phyloP scores from a whole-genome alignment of 2,797 vertebrate species.

The Xenops minutus region DNA sequence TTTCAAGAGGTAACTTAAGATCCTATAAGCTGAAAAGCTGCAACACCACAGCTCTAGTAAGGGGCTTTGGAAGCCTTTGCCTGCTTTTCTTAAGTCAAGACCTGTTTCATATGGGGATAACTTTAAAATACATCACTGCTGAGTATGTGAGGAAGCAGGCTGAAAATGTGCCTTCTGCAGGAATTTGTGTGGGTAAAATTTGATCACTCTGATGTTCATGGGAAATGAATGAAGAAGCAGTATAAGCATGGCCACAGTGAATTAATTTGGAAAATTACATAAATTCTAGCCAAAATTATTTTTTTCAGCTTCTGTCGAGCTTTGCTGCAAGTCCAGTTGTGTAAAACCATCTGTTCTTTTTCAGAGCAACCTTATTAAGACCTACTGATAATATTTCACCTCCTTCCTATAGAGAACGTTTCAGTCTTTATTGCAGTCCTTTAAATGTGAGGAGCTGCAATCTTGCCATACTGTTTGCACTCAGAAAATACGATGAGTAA shows the following conservation, averaged over 20 bases:
- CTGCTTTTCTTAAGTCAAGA: neutral
- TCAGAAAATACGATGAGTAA: slow-evolving; percentile 2
- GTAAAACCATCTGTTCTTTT: slow-evolving; percentile 50
- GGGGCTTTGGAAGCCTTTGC: slow-evolving; percentile 11
- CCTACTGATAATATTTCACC: slow-evolving; percentile 25
- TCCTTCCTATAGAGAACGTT: neutral
- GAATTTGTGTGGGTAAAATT: slow-evolving; percentile 57
- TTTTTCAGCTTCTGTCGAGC: slow-evolving; percentile 5
- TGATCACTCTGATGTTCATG: slow-evolving; percentile 64
- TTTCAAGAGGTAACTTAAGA: slow-evolving; percentile 43
- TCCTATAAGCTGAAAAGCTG: slow-evolving; percentile 35
- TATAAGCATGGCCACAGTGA: slow-evolving; percentile 52
- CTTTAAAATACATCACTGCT: slow-evolving; percentile 20
- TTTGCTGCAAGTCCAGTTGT: slow-evolving; percentile 17
- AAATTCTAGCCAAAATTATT: slow-evolving; percentile 42
- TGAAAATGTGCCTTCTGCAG: slow-evolving; percentile 54
- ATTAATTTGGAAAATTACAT: slow-evolving; percentile 59
- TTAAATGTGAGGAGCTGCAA: neutral
- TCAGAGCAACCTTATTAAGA: slow-evolving; percentile 49
- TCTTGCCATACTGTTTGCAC: neutral
- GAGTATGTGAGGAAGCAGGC: slow-evolving; percentile 44
- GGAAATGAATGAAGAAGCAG: slow-evolving; percentile 52
- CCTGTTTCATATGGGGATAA: neutral
- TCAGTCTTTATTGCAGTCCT: neutral
- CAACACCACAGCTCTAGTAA: slow-evolving; percentile 25